phyloP scores from a whole-genome alignment of 2,888 invertebrate genomes.

The Pseudolycoriella hygida region DNA sequence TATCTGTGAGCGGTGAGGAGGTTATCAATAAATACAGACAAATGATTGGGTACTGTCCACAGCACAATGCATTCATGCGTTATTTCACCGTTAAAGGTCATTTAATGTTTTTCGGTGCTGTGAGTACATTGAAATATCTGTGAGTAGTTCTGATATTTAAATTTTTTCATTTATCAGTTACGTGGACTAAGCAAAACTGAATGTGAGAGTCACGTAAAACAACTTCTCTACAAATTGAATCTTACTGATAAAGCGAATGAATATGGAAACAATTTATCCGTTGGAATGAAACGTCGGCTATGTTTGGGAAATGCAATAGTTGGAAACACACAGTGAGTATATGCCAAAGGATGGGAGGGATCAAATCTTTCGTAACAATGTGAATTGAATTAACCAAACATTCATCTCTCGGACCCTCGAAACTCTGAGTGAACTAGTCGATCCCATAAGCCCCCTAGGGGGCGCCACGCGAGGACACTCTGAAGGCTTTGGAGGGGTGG shows the following conservation, averaged over 20 bases:
- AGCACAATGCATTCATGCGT: constrained; percentile 70
- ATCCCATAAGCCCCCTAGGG: too few relatives aligned
- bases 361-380: too few relatives aligned
- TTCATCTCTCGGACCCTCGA: constrained; percentile 23
- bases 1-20: constrained; percentile 40
- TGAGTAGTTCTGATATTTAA: background rate
- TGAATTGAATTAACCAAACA: too few relatives aligned
- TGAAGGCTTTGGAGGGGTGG: too few relatives aligned
- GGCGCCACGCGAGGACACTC: too few relatives aligned
- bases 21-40: constrained; percentile 48
- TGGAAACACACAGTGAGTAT: constrained; percentile 44
- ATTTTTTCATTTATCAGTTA: constrained; percentile 30
- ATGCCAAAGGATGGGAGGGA: constrained; percentile 5
- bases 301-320: constrained; percentile 74
- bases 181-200: constrained; percentile 35
- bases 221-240: constrained; percentile 39
- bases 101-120: constrained; percentile 65
- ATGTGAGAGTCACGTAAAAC: constrained; percentile 34
- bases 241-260: constrained; percentile 42
- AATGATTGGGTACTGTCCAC: constrained; percentile 76
- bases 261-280: constrained; percentile 51
- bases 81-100: constrained; percentile 74
- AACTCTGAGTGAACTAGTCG: too few relatives aligned
- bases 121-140: constrained; percentile 24
- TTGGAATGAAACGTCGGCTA: constrained; percentile 84